Conservation (phyloP, 2,888 invertebrate genomes). For the Mesorhabditis belari region DNA sequence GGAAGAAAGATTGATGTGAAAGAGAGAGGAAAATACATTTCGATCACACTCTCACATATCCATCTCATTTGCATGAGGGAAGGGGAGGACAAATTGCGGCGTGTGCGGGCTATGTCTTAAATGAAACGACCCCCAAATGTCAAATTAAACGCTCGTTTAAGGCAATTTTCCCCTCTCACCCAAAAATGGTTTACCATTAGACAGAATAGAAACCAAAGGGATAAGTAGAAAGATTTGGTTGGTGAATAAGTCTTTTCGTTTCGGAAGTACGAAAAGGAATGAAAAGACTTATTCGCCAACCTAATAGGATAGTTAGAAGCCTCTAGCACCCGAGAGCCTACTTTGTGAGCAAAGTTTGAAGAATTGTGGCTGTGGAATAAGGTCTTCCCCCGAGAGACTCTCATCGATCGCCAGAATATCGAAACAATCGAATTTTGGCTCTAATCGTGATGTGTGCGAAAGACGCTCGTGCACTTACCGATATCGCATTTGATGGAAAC, state of each 20-base stretch:
- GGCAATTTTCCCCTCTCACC: too few species aligned
- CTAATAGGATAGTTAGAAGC: background rate
- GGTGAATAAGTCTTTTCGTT: too few species aligned
- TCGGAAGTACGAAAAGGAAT: too few species aligned
- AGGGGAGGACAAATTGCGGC: background rate
- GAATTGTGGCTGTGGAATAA: background rate
- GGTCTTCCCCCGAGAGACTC: background rate
- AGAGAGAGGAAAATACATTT: too few species aligned
- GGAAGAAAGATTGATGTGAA: too few species aligned
- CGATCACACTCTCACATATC: too few species aligned
- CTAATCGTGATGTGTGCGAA: background rate
- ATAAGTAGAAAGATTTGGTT: too few species aligned
- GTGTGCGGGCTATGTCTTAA: background rate
- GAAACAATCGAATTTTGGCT: background rate
- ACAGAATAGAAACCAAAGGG: too few species aligned
- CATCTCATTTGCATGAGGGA: background rate
- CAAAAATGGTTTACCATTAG: too few species aligned
- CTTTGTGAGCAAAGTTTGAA: background rate
- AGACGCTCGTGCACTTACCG: slow-evolving; percentile 23
- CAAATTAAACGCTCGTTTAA: background rate
- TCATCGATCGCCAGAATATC: background rate
- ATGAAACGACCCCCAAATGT: background rate
- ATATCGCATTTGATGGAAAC: slow-evolving; percentile 50
- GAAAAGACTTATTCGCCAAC: background rate
- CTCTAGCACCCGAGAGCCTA: background rate